Base-by-base conservation (phyloP, 2,888 invertebrate genomes). In the Ennomos quercinarius region DNA sequence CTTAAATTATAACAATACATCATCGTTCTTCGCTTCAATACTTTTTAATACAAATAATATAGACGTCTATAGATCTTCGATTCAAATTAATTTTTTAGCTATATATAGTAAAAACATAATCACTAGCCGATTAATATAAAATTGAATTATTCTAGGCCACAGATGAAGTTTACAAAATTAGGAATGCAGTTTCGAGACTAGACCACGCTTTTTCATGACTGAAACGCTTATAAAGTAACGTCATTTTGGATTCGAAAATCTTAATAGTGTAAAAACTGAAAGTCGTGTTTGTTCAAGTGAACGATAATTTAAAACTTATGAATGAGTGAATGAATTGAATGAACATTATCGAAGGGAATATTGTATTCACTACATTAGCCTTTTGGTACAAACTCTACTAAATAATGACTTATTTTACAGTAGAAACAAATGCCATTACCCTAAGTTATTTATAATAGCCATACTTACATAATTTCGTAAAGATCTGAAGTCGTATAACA, bases 121-220 rank as follows among this genome's bases (percentile, higher is more conserved):
- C 64, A 68, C 67, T 63, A 67, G 64, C 64, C 62, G 41, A 56
- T 54, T 62, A 46, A 52, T 47, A 42, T 12, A 51, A 51, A 57
- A 44, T 38, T 35, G 58, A 55, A 39, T 40, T 39, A 35, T 17
- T 41, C 57, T 64, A 70, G 66, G 64, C 61, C 63, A 44, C 43
- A 40, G 27, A 6, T 27, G 27, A 9, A 46, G 42, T 27, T 10
- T 34, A 39, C 35, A 35, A 13, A 13, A 11, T 36, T 12, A 63
- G 65, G 64, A 66, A 66, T 68, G 68, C 60, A 49, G 61, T 59
- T 56, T 61, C 12, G 34, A 58, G 67, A 70, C 68, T 70, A 68
- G 68, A 64, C 46, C 60, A 59, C n/a, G 45, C 39, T 12, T 52
- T 37, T 38, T 17, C 17, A 45, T 36, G 45, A 45, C 12, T n/a